Evolutionary conservation across 1,140 invertebrate species (phyloP).

Genomic region (Lepidurus packardi): DNA sequence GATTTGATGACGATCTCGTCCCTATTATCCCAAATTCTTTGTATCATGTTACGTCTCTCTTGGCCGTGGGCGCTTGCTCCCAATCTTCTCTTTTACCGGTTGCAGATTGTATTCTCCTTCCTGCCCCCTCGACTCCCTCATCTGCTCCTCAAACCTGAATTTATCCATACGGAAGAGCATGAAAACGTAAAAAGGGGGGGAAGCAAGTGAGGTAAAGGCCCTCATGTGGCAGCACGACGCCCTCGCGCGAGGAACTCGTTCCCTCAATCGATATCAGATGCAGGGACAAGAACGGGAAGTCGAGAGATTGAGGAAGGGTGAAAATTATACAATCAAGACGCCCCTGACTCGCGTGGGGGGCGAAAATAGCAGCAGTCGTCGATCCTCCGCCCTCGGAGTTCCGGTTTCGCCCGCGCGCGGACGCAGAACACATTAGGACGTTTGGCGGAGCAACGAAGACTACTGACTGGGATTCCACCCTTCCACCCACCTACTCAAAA

Average conservation of each 20-base stretch:
- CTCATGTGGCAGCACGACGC: neutral
- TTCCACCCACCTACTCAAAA: neutral
- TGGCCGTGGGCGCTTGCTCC: neutral
- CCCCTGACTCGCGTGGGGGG: neutral
- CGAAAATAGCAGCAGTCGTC: conserved; percentile 19
- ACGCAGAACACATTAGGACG: conserved; percentile 23
- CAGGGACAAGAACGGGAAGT: conserved; percentile 19
- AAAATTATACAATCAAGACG: conserved; percentile 20
- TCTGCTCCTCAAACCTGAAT: neutral
- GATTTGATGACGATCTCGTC: neutral
- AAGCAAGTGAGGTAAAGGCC: neutral
- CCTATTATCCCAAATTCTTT: neutral
- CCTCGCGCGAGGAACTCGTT: neutral
- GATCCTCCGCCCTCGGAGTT: neutral
- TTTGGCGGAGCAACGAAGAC: neutral
- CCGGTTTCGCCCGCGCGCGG: neutral
- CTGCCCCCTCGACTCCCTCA: neutral
- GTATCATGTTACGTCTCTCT: neutral
- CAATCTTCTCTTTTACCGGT: neutral
- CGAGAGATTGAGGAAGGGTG: conserved; percentile 18
- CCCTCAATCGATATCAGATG: neutral
- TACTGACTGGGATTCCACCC: neutral
- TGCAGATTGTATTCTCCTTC: neutral
- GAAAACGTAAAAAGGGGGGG: neutral
- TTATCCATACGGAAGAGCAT: neutral